phyloP scores from a whole-genome alignment of 2,888 invertebrate genomes.

The Pyrgus malvae region DNA sequence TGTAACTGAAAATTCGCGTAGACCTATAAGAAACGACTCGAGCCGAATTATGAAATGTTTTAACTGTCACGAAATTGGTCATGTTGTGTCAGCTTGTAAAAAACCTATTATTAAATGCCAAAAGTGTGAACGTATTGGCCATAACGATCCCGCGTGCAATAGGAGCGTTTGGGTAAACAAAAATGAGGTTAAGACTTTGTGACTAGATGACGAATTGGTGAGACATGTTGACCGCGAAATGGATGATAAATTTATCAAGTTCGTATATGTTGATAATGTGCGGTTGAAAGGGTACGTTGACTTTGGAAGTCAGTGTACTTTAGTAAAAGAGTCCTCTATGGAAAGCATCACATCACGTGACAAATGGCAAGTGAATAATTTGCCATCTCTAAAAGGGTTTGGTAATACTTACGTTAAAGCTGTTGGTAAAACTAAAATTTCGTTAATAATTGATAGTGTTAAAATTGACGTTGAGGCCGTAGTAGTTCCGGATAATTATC shows the following conservation, averaged over 20 bases:
- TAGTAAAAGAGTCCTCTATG: constrained; percentile 28
- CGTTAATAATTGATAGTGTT: neutral
- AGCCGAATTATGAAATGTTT: no score
- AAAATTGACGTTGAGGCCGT: neutral
- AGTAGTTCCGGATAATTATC: neutral
- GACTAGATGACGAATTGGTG: no score
- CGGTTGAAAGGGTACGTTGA: constrained; percentile 33
- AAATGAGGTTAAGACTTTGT: no score
- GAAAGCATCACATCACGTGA: neutral
- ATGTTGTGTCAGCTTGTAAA: no score
- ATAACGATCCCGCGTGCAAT: no score
- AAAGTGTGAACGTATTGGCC: no score
- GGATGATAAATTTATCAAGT: constrained; percentile 27
- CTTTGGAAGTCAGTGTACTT: constrained; percentile 38
- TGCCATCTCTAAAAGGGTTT: constrained; percentile 12
- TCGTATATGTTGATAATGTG: constrained; percentile 23
- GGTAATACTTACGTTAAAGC: neutral
- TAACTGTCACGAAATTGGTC: no score
- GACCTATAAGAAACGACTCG: no score
- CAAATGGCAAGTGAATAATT: constrained; percentile 19
- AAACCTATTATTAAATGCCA: no score
- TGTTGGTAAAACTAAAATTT: neutral
- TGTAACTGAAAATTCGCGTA: no score
- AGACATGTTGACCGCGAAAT: no score
- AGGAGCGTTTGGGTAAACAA: no score